phyloP scores from a whole-genome alignment of 2,113 vertebrate genomes.

The Mungos mungo region DNA sequence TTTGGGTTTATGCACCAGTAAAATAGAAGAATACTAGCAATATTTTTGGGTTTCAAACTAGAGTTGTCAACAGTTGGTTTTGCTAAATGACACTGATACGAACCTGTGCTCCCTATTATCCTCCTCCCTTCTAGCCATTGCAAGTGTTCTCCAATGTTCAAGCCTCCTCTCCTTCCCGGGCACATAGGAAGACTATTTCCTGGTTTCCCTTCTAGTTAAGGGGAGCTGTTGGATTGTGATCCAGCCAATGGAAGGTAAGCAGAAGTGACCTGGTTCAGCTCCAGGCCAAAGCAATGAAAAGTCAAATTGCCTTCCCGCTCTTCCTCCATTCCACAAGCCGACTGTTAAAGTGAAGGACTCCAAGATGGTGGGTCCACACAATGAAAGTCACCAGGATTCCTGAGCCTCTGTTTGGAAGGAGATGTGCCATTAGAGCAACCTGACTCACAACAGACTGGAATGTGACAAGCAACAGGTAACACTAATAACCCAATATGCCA shows the following conservation, averaged over 20 bases:
- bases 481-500: neutral
- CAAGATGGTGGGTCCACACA: neutral
- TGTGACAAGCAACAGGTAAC: neutral
- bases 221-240: neutral
- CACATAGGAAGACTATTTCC: neutral
- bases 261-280: neutral
- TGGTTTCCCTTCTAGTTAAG: neutral
- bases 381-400: neutral
- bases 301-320: neutral
- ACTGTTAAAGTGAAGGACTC: neutral
- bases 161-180: neutral
- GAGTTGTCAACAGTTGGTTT: neutral
- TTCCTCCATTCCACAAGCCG: neutral
- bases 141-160: neutral
- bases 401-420: neutral
- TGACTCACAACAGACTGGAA: neutral
- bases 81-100: neutral
- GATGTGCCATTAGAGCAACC: neutral
- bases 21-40: neutral
- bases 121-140: neutral
- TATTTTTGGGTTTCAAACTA: neutral
- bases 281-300: neutral
- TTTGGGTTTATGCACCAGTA: neutral
- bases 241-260: neutral
- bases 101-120: neutral